Evolutionary conservation across 2,113 vertebrate genomes (phyloP).

Genomic region (Andinoacara biseriatus): DNA sequence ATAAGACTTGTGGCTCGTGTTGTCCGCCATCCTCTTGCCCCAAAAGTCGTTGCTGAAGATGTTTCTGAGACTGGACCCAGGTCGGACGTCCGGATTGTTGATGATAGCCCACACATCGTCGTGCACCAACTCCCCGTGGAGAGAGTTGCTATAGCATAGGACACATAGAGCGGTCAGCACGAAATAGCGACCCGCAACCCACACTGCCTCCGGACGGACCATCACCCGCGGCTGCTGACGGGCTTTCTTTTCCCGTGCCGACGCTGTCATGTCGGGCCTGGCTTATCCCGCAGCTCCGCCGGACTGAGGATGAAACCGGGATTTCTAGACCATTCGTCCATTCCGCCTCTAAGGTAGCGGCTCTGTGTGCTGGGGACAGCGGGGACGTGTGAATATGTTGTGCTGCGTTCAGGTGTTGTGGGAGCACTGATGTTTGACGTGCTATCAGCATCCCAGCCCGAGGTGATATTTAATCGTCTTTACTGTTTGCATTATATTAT

Average conservation of each 20-base stretch:
- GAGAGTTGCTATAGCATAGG: conserved; percentile 88
- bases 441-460: no score
- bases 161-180: conserved; percentile 80
- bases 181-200: conserved; percentile 61
- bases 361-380: conserved; percentile 3
- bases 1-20: conserved; percentile 98
- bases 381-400: conserved; percentile 11
- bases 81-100: conserved; percentile 92
- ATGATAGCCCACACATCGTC: conserved; percentile 97
- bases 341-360: conserved; percentile 44
- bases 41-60: conserved; percentile 95
- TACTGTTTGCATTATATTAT: background rate
- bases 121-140: conserved; percentile 94
- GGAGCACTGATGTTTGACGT: background rate
- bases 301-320: conserved; percentile 11
- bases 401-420: conserved; percentile 38
- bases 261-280: conserved; percentile 77
- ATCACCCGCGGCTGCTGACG: conserved; percentile 25
- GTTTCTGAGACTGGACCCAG: conserved; percentile 81
- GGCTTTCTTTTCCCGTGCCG: conserved; percentile 50
- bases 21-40: conserved; percentile 94
- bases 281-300: conserved; percentile 51
- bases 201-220: conserved; percentile 38
- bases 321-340: conserved; percentile 42
- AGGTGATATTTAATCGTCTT: background rate